Evolutionary conservation across 2,113 vertebrate genomes (phyloP), one percentile per base, ranked within the genome.

Genomic region (Ctenomys sociabilis): DNA sequence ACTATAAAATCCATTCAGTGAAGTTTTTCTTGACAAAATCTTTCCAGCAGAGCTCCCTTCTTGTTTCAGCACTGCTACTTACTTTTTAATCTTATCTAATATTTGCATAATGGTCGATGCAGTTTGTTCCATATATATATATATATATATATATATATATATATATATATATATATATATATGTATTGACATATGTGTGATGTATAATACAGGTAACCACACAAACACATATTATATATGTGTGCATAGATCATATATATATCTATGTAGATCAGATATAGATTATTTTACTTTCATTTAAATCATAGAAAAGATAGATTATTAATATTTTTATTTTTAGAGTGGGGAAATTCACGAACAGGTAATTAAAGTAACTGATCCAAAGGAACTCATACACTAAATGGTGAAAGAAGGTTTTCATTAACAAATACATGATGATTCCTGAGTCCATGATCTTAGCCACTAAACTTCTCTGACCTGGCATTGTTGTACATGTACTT

Each of bases 241-340:
- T 49, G 12, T 49, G 9, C 12, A 11, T 49, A 49, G 49, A 49
- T 49, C 49, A 49, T 49, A 49, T 81, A 80, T 63, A 73, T 14
- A 35, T n/a, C n/a, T n/a, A n/a, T 43, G 3, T 49, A 17, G 85
- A 45, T 81, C 6, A 68, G 45, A 68, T 32, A 59, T 78, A 37
- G 4, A 93, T 63, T 8, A 82, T 37, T 92, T 77, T 63, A 73
- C 14, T 5, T 22, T 92, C 24, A 68, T 61, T 92, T 80, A 22
- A 49, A 70, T 64, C 66, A 82, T 72, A 57, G 91, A 85, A 91
- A 26, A 57, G 70, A 24, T n/a, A 7, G 17, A 45, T 43, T 95
- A n/a, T 83, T 90, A 45, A 32, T 82, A 68, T 26, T 4, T 13
- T 43, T 30, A 37, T 83, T 57, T 95, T 77, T 37, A 59, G 63